Conservation (phyloP, 2,797 vertebrate genomes). For the Esox masquinongy region DNA sequence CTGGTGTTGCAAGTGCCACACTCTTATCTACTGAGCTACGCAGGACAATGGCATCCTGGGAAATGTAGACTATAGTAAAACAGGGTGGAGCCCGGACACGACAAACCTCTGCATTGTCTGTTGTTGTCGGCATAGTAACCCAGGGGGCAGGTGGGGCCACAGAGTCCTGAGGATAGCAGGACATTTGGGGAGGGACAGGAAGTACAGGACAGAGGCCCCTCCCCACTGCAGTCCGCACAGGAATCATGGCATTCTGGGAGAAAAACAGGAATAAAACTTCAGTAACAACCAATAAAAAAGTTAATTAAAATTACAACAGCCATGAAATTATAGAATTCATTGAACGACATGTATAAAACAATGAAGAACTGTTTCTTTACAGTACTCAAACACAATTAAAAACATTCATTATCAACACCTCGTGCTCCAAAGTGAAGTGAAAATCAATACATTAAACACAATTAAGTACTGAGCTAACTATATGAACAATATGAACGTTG, state of each 20-base stretch:
- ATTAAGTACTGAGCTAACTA: too few relatives aligned
- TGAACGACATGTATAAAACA: background rate
- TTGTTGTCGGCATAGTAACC: conserved; percentile 80
- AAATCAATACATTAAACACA: too few relatives aligned
- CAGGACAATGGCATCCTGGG: background rate
- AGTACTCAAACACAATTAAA: too few relatives aligned
- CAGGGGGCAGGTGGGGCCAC: conserved; percentile 71
- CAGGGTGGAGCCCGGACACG: background rate
- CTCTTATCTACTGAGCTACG: too few relatives aligned
- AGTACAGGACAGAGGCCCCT: conserved; percentile 79
- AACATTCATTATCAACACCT: too few relatives aligned
- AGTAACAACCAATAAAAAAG: background rate
- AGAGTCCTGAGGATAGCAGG: conserved; percentile 78
- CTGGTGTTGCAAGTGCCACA: too few relatives aligned
- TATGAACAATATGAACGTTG: too few relatives aligned
- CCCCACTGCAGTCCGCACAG: conserved; percentile 79
- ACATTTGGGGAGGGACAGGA: conserved; percentile 75
- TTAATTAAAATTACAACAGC: background rate
- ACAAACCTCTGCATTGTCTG: conserved; percentile 80
- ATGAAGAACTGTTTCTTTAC: background rate
- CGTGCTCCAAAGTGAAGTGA: too few relatives aligned
- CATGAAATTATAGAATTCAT: background rate
- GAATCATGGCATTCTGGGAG: conserved; percentile 85
- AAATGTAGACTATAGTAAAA: background rate
- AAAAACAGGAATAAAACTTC: background rate